A percentile compares a stretch with the other conserved stretches of the same genome.
Conservation (phyloP, 1,140 invertebrate species). For the Adoxophyes honmai region DNA sequence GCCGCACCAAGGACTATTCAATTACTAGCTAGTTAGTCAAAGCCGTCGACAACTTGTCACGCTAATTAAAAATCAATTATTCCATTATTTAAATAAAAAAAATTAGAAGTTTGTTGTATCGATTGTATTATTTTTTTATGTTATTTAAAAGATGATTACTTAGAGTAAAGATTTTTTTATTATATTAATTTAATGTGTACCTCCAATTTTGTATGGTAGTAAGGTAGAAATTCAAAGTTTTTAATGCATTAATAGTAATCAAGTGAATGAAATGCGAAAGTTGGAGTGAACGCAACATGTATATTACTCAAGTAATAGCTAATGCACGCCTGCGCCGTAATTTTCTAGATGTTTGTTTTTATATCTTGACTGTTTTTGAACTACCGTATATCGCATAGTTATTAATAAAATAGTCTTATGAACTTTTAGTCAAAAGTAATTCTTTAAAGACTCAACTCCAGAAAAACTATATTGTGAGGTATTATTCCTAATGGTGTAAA, state of each 20-base stretch:
- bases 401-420: no score
- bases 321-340: slow-evolving; percentile 43
- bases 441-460: no score
- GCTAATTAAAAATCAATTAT: slow-evolving; percentile 65
- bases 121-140: slow-evolving; percentile 69
- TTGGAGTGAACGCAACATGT: slow-evolving; percentile 28
- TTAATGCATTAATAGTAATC: slow-evolving; percentile 43
- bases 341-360: slow-evolving; percentile 19
- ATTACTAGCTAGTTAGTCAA: slow-evolving; percentile 42
- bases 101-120: slow-evolving; percentile 64
- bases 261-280: slow-evolving; percentile 29
- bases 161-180: slow-evolving; percentile 63
- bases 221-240: slow-evolving; percentile 43
- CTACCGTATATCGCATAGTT: no score
- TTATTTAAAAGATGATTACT: slow-evolving; percentile 68
- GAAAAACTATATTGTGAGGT: no score
- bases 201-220: slow-evolving; percentile 60
- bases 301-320: slow-evolving; percentile 41
- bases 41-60: slow-evolving; percentile 46
- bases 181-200: slow-evolving; percentile 57
- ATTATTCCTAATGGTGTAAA: no score
- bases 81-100: slow-evolving; percentile 66
- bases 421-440: no score
- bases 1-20: slow-evolving; percentile 15
- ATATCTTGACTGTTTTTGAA: slow-evolving; percentile 33